Base-by-base conservation (phyloP, 30 jellyfish, hydroid and myxozoan species). In the Sanderia malayensis region DNA sequence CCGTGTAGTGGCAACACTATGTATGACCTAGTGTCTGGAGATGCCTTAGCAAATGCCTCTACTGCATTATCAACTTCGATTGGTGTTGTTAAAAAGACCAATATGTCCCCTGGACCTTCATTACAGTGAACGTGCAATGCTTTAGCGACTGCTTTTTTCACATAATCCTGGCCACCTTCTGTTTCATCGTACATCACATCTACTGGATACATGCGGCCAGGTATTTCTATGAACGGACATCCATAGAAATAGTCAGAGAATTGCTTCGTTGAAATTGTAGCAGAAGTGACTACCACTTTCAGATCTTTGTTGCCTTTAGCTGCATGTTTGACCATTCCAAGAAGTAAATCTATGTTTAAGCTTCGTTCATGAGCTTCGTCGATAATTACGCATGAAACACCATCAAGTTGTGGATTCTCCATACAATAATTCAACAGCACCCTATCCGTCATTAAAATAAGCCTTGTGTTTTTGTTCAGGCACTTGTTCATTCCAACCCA, bases 331-430 rank as follows among this genome's bases (percentile, higher is more conserved):
- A 78, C 80, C 83, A 77, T 70, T 0, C 93, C 85, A 11, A 86
- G 47, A 0, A 86, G 84, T 0, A 86, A 79, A 55, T 86, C 96
- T 1, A 83, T 86, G 26, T 75, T 46, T 21, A 86, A 37, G 24
- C 86, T 63, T 41, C 96, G 27, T 62, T 86, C 96, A 67, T 86
- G 96, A 21, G 96, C 96, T 71, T 86, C 96, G 25, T 86, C 96
- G 20, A 86, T 52, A 31, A 86, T 71, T 24, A 86, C 80, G 44
- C 88, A 86, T 7, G 47, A 20, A 37, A 78, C 62, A 27, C 70
- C 80, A 28, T 52, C 59, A 26, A 86, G 83, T 26, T 22, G 10
- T 19, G 87, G 93, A 44, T 86, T 74, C 9, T 76, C 74, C 64
- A 67, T 2, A 61, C 96, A 86, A 52, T 77, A 74, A 33, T 78